Evolutionary conservation across 1,140 invertebrate species (phyloP).

Genomic region (Lordiphosa stackelbergi): DNA sequence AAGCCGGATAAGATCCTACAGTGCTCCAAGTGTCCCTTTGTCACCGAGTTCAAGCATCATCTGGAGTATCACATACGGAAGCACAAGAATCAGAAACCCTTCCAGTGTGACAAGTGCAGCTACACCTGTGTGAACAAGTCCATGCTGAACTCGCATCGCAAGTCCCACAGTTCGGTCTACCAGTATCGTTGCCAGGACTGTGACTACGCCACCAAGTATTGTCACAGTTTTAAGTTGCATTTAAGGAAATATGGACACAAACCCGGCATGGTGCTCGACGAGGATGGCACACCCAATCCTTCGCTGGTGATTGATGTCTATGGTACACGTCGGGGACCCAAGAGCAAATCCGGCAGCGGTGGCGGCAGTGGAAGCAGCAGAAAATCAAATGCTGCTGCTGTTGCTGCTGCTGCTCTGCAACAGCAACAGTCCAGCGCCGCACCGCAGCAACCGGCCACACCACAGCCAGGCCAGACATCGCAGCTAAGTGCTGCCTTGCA

Average conservation of each 20-base stretch:
- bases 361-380: slow-evolving; percentile 21
- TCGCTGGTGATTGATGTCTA: slow-evolving; percentile 93
- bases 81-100: slow-evolving; percentile 97
- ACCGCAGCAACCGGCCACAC: slow-evolving; percentile 14
- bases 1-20: slow-evolving; percentile 93
- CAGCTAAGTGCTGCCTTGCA: slow-evolving; percentile 60
- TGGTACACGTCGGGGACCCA: slow-evolving; percentile 90
- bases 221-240: slow-evolving; percentile 97
- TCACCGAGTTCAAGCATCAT: slow-evolving; percentile 99
- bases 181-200: slow-evolving; percentile 97
- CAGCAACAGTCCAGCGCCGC: slow-evolving; percentile 10
- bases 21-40: slow-evolving; percentile 96
- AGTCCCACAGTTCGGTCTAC: slow-evolving; percentile 97
- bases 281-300: slow-evolving; percentile 91
- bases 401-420: neutral
- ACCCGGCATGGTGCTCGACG: slow-evolving; percentile 90
- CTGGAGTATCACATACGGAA: slow-evolving; percentile 97
- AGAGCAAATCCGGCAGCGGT: slow-evolving; percentile 79
- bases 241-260: slow-evolving; percentile 93
- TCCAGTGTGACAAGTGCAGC: slow-evolving; percentile 94
- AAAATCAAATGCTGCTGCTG: slow-evolving; percentile 37
- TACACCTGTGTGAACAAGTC: slow-evolving; percentile 97
- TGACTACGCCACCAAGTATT: slow-evolving; percentile 98
- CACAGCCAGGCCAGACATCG: slow-evolving; percentile 27
- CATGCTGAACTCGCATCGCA: slow-evolving; percentile 99